These are phyloP conservation scores for Drosophila obscura DNA, from an alignment of 1,140 invertebrate genomes.

Conservation along the genomic window DNA sequence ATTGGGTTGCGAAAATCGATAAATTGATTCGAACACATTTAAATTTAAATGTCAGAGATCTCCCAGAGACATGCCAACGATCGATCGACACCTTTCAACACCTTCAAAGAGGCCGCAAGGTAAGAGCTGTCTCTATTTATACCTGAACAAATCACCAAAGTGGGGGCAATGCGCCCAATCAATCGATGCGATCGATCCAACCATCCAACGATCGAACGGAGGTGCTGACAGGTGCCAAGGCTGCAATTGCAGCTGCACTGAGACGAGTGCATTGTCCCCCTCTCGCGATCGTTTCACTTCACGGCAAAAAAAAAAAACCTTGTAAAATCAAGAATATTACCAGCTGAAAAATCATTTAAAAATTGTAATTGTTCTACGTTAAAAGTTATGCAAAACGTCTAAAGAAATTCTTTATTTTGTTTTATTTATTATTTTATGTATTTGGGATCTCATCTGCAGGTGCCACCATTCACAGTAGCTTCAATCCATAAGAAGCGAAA, in stretches of 20 bases:
- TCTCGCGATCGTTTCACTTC: constrained; percentile 14
- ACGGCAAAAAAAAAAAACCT: too few relatives aligned
- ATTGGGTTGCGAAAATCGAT: constrained; percentile 61
- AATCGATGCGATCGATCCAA: constrained; percentile 3
- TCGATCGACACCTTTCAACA: constrained; percentile 69
- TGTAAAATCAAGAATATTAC: too few relatives aligned
- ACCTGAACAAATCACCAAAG: constrained; percentile 42
- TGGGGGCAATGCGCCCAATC: constrained; percentile 19
- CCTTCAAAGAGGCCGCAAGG: constrained; percentile 39
- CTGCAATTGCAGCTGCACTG: constrained; percentile 1
- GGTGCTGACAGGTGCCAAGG: constrained; percentile 60
- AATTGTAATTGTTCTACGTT: too few relatives aligned
- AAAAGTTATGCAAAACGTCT: too few relatives aligned
- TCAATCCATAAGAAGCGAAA: too few relatives aligned
- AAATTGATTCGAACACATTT: constrained; percentile 47
- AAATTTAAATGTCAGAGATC: constrained; percentile 55
- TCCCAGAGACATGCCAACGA: constrained; percentile 29
- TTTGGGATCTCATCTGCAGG: too few relatives aligned
- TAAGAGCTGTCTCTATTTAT: constrained; percentile 41
- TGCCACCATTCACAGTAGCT: too few relatives aligned
- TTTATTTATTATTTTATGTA: too few relatives aligned
- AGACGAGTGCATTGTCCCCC: constrained; percentile 6
- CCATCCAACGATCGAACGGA: constrained; percentile 12
- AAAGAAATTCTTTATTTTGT: too few relatives aligned
- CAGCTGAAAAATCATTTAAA: too few relatives aligned